Evolutionary conservation across 1,140 invertebrate species (phyloP), one percentile per base, ranked within the genome.

Genomic region (Bicyclus anynana): DNA sequence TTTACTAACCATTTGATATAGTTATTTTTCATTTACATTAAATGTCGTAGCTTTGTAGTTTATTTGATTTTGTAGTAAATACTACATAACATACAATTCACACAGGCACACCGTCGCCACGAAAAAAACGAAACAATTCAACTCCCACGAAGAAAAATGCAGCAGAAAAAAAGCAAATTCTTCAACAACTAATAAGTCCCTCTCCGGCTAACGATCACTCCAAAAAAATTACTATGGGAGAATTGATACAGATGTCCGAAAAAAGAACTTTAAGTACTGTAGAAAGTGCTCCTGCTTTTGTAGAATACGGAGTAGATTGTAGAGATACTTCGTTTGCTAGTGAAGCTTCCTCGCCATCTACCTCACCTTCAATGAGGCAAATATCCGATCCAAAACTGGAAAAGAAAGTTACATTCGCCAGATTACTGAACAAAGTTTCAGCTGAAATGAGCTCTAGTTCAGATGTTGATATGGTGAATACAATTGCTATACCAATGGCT

Each of bases 361-460:
- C 90, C 3, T 89, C 89, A 0, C 85, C 89, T 6, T 84, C 89
- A 2, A 91, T 90, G 61, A 76, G 87, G 46, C 86, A 87, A 53
- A 82, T 92, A 50, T 89, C 83, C 27, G 92, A 93, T 77, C 91
- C 90, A 23, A 94, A 93, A 70, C 77, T 93, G 47, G 93, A 94
- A 67, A 94, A 94, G 78, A 94, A 94, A 81, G 94, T 95, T 0
- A 94, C 93, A 0, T 95, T 95, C 74, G 94, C 94, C 5, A 89
- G 93, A 60, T 77, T 95, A 21, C 78, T 94, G 17, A 93, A 93
- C 66, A 94, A 92, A 84, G 92, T 94, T 2, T 93, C 92, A 14
- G 92, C 92, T 14, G 93, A 94, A 89, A 93, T 94, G 91, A 93
- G 91, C 61, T 93, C 92, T 10, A 92, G 92, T 20, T 92, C 92